phyloP scores from a whole-genome alignment of 37 sponge, comb jelly and placozoan genomes.

The Cliona cf. orientalis region DNA sequence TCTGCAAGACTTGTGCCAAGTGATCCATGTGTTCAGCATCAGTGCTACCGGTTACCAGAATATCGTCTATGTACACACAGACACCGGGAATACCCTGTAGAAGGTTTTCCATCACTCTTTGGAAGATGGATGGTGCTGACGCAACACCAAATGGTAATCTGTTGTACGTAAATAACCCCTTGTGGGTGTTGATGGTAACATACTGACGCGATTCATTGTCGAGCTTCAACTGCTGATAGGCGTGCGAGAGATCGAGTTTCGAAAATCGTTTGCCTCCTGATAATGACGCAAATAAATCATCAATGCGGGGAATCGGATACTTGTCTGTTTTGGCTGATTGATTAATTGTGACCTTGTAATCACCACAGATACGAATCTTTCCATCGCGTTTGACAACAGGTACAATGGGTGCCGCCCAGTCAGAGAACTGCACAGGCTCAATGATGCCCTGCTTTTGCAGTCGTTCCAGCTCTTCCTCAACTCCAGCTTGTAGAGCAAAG shows the following conservation, averaged over 20 bases:
- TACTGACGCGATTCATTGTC: conserved; percentile 1
- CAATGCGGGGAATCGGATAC: conserved; percentile 40
- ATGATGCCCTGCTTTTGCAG: conserved; percentile 11
- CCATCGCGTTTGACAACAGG: conserved; percentile 28
- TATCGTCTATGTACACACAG: no score
- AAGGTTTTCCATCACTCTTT: conserved; percentile 3
- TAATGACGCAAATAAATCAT: conserved; percentile 31
- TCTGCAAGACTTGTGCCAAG: conserved; percentile 5
- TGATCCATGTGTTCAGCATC: conserved; percentile 18
- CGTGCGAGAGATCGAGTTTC: conserved; percentile 36
- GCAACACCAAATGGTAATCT: conserved; percentile 33
- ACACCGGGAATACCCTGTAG: conserved; percentile 18
- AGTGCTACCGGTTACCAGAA: conserved; percentile 7
- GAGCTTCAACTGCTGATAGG: conserved; percentile 13
- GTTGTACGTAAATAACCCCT: conserved; percentile 29
- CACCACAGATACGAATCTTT: conserved; percentile 32
- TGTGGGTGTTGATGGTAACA: conserved; percentile 14
- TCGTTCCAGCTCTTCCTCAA: conserved; percentile 6
- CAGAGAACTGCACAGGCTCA: conserved; percentile 8
- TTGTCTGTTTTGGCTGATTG: conserved; percentile 18
- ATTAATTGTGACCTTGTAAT: conserved; percentile 45
- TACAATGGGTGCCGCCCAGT: conserved; percentile 53
- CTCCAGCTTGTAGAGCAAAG: not conserved
- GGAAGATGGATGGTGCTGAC: conserved; percentile 22
- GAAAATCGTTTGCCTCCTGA: conserved; percentile 32